Conservation (phyloP, 2,797 vertebrate species). For the Graptemys geographica region DNA sequence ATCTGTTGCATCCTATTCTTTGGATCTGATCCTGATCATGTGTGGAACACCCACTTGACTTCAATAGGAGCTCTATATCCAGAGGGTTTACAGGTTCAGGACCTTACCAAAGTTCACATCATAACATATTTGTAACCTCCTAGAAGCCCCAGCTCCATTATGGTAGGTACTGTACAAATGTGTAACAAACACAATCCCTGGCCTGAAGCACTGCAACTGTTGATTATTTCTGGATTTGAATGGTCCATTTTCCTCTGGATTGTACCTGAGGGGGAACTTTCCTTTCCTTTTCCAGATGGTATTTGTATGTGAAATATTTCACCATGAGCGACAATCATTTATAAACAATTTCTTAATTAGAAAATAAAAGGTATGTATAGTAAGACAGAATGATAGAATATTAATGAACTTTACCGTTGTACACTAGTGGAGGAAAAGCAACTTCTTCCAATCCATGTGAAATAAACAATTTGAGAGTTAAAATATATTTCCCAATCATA, state of each 20-base stretch:
- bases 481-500: too few relatives aligned
- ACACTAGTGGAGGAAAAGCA: background rate
- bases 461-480: too few relatives aligned
- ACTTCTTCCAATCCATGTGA: fast-evolving
- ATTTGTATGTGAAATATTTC: background rate
- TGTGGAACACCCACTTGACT: background rate
- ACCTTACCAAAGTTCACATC: too few relatives aligned
- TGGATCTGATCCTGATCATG: background rate
- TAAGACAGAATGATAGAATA: background rate
- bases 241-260: background rate
- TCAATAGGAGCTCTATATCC: background rate
- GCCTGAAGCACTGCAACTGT: background rate
- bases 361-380: background rate
- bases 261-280: background rate
- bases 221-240: too few relatives aligned
- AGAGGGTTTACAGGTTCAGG: too few relatives aligned
- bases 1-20: background rate
- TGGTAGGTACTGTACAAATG: background rate
- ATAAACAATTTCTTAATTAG: background rate
- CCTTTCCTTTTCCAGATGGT: background rate
- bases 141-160: too few relatives aligned
- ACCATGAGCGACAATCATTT: background rate
- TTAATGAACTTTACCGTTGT: background rate
- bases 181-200: background rate
- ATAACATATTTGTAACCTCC: too few relatives aligned